phyloP scores from a whole-genome alignment of 2,888 invertebrate genomes.

The Mallateleia sp. region DNA sequence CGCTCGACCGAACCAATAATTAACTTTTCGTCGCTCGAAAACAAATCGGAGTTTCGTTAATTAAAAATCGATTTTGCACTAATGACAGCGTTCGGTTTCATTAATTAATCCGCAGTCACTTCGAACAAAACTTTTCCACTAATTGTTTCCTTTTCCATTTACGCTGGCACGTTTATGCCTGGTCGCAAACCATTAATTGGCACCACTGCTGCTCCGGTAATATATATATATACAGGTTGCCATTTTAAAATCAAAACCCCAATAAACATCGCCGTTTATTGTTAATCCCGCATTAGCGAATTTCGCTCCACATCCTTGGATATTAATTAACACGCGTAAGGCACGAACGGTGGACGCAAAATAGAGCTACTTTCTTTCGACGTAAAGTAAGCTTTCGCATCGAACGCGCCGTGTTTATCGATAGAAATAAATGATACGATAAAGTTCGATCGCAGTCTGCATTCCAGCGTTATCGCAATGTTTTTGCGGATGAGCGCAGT shows the following conservation, averaged over 20 bases:
- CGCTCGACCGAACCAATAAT: not conserved
- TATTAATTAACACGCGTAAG: slow-evolving; percentile 44
- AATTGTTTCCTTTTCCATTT: not conserved
- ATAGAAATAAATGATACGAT: slow-evolving; percentile 86
- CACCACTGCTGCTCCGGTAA: not conserved
- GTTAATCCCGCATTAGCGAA: slow-evolving; percentile 22
- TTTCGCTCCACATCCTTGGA: not conserved
- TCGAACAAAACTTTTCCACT: not conserved
- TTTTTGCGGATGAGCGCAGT: slow-evolving; percentile 78
- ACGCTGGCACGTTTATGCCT: not conserved
- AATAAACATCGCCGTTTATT: slow-evolving; percentile 23
- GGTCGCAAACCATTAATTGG: not conserved
- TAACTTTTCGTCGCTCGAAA: not conserved
- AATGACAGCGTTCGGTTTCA: not conserved
- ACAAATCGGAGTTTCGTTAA: not conserved
- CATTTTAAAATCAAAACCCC: not conserved
- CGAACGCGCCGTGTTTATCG: slow-evolving; percentile 76
- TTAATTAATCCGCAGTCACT: not conserved
- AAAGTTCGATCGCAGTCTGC: slow-evolving; percentile 82
- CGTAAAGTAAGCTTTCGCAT: slow-evolving; percentile 55
- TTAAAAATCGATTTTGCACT: not conserved
- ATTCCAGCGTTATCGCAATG: slow-evolving; percentile 83
- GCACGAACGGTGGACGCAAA: slow-evolving; percentile 36
- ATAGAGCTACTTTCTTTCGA: slow-evolving; percentile 64
- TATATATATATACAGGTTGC: no score